Evolutionary conservation across 2,797 vertebrate genomes (phyloP), one percentile per base, ranked within the genome.

Genomic region (Apogon talboti): DNA sequence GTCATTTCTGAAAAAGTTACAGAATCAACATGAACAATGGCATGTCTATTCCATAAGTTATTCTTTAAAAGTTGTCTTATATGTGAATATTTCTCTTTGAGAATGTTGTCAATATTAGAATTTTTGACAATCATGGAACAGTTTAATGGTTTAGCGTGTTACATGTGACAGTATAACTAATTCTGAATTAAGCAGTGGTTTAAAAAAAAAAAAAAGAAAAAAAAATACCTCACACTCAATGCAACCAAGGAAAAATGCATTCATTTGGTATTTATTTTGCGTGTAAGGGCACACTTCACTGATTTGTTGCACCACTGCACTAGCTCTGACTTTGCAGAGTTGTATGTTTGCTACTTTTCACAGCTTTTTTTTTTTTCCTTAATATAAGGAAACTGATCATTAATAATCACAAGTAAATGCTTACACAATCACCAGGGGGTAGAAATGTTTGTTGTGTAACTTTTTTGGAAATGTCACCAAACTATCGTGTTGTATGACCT

Each of bases 71-170:
- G 10, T 19, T 16, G 24, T 46, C 6, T 2, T 8, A 5, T 13
- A 33, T 41, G 8, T 13, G 13, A 16, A 18, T 35, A 33, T 41
- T 66, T 50, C 7, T 48, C 15, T 40, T 59, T 37, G 15, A 30
- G 4, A 30, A 28, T 43, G n/a, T 24, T 21, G 24, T 42, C 48
- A 28, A 35, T 38, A 21, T 40, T 11, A 54, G 21, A 42, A 48
- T 18, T 60, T 58, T 58, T 56, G 82, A 87, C 81, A 84, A 81
- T 85, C 83, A 66, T 11, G 6, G 44, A 28, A 57, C 53, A 19
- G 49, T 49, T 65, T 16, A 46, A 48, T 0, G 46, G 53, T 51
- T 53, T 33, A 45, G 46, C 41, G 24, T 3, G 24, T 53, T 49
- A 15, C 40, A 41, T 48, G 7, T 2, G 69, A 46, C 43, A 50